Conservation (phyloP, 2,888 invertebrate genomes). For the Aleiodes alternator region DNA sequence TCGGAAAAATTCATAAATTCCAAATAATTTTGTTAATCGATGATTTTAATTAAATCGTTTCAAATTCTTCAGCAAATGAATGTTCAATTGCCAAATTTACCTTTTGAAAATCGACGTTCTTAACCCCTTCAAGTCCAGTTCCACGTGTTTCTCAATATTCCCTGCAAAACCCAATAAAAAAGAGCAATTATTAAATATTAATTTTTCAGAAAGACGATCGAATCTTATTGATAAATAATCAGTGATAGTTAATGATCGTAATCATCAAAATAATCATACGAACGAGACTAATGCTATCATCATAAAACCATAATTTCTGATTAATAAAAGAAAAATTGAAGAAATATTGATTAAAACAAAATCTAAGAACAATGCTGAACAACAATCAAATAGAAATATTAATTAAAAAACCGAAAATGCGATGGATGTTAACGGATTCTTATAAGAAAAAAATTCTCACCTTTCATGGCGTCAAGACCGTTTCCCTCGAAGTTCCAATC, state of each 20-base stretch:
- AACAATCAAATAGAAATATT: background rate
- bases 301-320: conserved; percentile 50
- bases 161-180: background rate
- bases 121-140: too few relatives aligned
- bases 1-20: too few relatives aligned
- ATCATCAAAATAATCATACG: conserved; percentile 68
- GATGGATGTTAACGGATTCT: conserved; percentile 36
- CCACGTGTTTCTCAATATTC: too few relatives aligned
- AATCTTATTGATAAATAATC: conserved; percentile 36
- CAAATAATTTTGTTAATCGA: too few relatives aligned
- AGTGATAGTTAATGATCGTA: conserved; percentile 51
- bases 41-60: background rate
- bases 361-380: background rate
- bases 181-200: conserved; percentile 35
- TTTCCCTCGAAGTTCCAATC: background rate
- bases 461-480: background rate
- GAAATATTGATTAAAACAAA: conserved; percentile 1
- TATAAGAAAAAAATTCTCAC: background rate
- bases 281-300: conserved; percentile 70
- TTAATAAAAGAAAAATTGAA: background rate
- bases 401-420: background rate
- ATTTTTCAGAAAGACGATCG: conserved; percentile 28
- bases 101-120: background rate
- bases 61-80: too few relatives aligned
- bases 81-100: background rate